A percentile compares a stretch with the other conserved stretches of the same genome.
Evolutionary conservation across 2,113 vertebrate genomes (phyloP).

Genomic region (Xiphophorus couchianus): DNA sequence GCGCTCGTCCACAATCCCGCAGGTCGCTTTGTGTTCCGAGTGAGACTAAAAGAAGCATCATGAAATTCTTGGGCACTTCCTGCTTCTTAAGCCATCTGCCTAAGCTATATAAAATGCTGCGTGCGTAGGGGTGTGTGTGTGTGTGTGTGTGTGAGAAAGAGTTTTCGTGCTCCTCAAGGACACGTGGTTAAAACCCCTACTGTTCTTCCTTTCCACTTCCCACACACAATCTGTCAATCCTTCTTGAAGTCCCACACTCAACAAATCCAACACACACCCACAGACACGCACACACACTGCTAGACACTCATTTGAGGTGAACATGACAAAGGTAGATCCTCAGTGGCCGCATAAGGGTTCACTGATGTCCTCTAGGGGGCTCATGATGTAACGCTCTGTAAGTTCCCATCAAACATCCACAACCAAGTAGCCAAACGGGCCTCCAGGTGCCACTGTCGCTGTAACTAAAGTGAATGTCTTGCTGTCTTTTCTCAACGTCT

Average conservation of each 20-base stretch:
- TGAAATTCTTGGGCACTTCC: slow-evolving; percentile 10
- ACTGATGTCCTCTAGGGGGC: slow-evolving; percentile 18
- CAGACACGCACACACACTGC: slow-evolving; percentile 16
- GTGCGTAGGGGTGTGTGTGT: background rate
- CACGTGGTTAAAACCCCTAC: slow-evolving; percentile 57
- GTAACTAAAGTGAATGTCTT: slow-evolving; percentile 65
- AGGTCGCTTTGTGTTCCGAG: slow-evolving; percentile 7
- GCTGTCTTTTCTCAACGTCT: slow-evolving; percentile 42
- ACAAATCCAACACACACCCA: slow-evolving; percentile 31
- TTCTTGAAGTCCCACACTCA: slow-evolving; percentile 36
- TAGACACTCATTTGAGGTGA: slow-evolving; percentile 34
- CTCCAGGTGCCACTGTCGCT: slow-evolving; percentile 58
- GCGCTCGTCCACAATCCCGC: background rate
- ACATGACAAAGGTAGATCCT: slow-evolving; percentile 57
- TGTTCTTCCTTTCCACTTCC: slow-evolving; percentile 62
- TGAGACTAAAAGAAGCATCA: slow-evolving; percentile 19
- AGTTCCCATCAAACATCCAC: slow-evolving; percentile 41
- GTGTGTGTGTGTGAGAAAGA: slow-evolving; percentile 9
- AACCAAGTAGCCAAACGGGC: slow-evolving; percentile 33
- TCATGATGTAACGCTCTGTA: slow-evolving; percentile 38
- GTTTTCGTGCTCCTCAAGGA: slow-evolving; percentile 30
- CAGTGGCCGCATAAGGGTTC: slow-evolving; percentile 6
- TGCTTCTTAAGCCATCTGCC: slow-evolving; percentile 49
- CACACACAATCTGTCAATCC: slow-evolving; percentile 66
- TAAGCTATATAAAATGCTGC: slow-evolving; percentile 35